Evolutionary conservation across 2,888 invertebrate genomes (phyloP), one percentile per base, ranked within the genome.

Genomic region (Scaptomyza caliginosa): DNA sequence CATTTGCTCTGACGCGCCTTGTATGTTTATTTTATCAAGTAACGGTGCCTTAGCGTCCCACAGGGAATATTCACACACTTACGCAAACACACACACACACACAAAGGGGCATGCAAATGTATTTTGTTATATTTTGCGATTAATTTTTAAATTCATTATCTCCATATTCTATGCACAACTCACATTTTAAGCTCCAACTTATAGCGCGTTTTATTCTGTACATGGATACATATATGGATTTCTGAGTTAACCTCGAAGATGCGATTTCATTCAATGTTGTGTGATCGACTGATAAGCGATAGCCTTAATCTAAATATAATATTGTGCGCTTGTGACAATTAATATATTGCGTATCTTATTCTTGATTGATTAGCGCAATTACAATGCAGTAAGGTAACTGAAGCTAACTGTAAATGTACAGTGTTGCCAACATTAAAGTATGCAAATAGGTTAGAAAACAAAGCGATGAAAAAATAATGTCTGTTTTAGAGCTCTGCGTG

Each of bases 261-360:
- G n/a, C 10, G 38, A 49, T 30, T 62, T 67, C 19, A 51, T 63
- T 58, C 57, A 68, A 51, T 58, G 34, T 51, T 51, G 4, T 10
- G 34, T 13, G 30, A 54, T 63, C 64, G 74, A 68, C 69, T 64
- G 71, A 71, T 71, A 74, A 71, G 54, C 16, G 4, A 3, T 11
- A 23, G 24, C 23, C 49, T 30, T 49, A 50, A 49, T 62, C 28
- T 42, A 42, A 13, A 23, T 42, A 10, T n/a, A 34, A 16, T 48
- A 11, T 23, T 54, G 16, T 28, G 2, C 7, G 39, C 28, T 45
- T 42, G 26, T 7, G 16, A 19, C 32, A 21, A 8, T 48, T 11
- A 21, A 19, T 30, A 32, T 28, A 40, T 45, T n/a, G 1, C 42
- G 16, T 28, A 28, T 19, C 45, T 32, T 43, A 34, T 59, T 36